A percentile compares a stretch with the other conserved stretches of the same genome.
Evolutionary conservation across 2,888 invertebrate genomes (phyloP).

Genomic region (Acanthosoma haemorrhoidale): DNA sequence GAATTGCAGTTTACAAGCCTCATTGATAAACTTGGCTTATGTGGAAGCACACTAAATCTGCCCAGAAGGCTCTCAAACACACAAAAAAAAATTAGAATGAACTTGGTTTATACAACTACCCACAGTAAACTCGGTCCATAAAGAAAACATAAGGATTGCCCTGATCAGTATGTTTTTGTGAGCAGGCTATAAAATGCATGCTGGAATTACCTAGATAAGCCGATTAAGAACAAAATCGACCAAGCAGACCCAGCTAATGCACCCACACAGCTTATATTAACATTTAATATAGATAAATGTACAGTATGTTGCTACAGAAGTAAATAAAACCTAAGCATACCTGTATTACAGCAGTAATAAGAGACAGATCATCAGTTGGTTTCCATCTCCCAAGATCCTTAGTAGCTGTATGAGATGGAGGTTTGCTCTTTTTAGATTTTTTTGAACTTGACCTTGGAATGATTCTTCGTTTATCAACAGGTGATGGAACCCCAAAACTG

Average conservation of each 20-base stretch:
- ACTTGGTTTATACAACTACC: too few relatives aligned
- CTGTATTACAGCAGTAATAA: slow-evolving; percentile 90
- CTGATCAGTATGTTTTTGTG: too few relatives aligned
- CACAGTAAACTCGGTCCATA: too few relatives aligned
- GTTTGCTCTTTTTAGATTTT: slow-evolving; percentile 53
- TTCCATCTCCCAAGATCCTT: slow-evolving; percentile 93
- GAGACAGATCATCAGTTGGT: slow-evolving; percentile 89
- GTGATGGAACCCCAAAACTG: slow-evolving; percentile 30
- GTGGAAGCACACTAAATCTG: too few relatives aligned
- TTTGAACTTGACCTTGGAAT: slow-evolving; percentile 32
- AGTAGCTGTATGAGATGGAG: slow-evolving; percentile 64
- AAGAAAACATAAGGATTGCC: too few relatives aligned
- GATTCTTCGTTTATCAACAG: slow-evolving; percentile 33
- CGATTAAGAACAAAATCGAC: too few relatives aligned
- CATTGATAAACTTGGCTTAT: too few relatives aligned
- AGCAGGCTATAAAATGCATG: too few relatives aligned
- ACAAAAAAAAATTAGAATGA: not conserved
- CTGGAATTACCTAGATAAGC: too few relatives aligned
- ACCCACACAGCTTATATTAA: not conserved
- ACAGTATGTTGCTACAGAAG: not conserved
- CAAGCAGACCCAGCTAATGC: too few relatives aligned
- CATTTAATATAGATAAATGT: not conserved
- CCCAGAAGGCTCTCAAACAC: too few relatives aligned
- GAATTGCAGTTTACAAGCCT: too few relatives aligned
- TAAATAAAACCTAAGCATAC: slow-evolving; percentile 48